phyloP scores from a whole-genome alignment of 2,888 invertebrate species.

The Hemistola chrysoprasaria region DNA sequence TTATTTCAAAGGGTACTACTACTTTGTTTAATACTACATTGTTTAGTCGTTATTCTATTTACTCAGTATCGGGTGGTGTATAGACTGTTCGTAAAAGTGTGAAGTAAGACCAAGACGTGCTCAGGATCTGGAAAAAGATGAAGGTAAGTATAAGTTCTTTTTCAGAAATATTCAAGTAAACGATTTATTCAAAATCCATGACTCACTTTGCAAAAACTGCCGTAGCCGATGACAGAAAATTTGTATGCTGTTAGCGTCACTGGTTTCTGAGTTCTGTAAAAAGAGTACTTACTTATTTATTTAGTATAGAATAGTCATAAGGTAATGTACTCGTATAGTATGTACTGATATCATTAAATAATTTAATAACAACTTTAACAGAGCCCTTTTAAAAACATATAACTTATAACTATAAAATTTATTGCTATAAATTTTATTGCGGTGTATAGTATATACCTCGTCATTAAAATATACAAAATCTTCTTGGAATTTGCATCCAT shows the following conservation, averaged over 20 bases:
- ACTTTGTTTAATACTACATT: too few species aligned
- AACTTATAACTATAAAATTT: too few species aligned
- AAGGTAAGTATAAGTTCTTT: too few species aligned
- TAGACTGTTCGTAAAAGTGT: slow-evolving; percentile 66
- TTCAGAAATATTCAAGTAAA: slow-evolving; percentile 1
- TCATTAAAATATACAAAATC: slow-evolving; percentile 51
- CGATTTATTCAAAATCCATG: too few species aligned
- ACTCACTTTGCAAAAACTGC: slow-evolving; percentile 63
- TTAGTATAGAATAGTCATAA: too few species aligned
- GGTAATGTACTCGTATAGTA: too few species aligned
- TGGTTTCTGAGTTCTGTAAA: slow-evolving; percentile 53
- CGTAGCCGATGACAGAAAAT: slow-evolving; percentile 62
- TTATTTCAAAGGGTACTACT: too few species aligned
- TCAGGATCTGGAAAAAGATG: slow-evolving; percentile 68
- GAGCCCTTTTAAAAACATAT: too few species aligned
- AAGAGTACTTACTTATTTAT: too few species aligned
- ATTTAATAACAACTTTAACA: too few species aligned
- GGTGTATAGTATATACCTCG: slow-evolving; percentile 52
- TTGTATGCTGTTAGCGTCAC: slow-evolving; percentile 64
- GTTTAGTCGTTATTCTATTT: background rate
- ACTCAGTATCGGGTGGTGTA: slow-evolving; percentile 35
- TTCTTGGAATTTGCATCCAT: slow-evolving; percentile 57
- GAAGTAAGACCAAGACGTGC: slow-evolving; percentile 73
- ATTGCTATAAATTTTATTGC: background rate
- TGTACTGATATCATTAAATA: too few species aligned